These are phyloP conservation scores for Pavo muticus DNA, from an alignment of 2,113 vertebrate species.

Conservation along the genomic window DNA sequence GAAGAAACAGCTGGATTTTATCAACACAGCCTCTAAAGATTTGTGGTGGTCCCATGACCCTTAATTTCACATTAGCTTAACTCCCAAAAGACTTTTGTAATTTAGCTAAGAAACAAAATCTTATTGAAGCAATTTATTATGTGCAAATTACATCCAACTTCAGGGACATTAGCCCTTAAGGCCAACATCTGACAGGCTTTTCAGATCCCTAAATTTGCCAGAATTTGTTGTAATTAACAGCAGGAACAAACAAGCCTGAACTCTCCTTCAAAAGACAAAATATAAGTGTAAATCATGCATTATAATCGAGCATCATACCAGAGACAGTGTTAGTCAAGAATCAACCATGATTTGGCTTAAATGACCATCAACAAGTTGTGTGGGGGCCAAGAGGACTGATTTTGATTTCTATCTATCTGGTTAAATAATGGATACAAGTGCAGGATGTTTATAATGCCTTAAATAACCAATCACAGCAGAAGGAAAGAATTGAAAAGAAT, in stretches of 20 bases:
- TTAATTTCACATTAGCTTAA: slow-evolving; percentile 69
- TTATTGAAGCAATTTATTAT: slow-evolving; percentile 68
- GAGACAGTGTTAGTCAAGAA: not conserved
- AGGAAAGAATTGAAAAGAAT: not conserved
- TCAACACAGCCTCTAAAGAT: slow-evolving; percentile 59
- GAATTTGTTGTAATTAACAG: slow-evolving; percentile 42
- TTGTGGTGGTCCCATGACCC: slow-evolving; percentile 55
- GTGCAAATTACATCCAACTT: slow-evolving; percentile 65
- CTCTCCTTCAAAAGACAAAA: slow-evolving; percentile 5
- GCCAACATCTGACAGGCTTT: slow-evolving; percentile 51
- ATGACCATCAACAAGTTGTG: not conserved
- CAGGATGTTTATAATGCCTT: not conserved
- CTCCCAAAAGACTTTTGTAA: slow-evolving; percentile 63
- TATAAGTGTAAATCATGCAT: not conserved
- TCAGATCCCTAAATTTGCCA: slow-evolving; percentile 29
- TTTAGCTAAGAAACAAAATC: slow-evolving; percentile 64
- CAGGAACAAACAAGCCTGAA: slow-evolving; percentile 30
- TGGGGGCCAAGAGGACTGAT: not conserved
- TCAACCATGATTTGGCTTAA: not conserved
- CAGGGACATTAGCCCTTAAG: slow-evolving; percentile 28
- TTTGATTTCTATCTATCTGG: not conserved
- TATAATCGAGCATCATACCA: not conserved
- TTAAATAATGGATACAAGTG: not conserved
- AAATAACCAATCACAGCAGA: not conserved
- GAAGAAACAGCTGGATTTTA: slow-evolving; percentile 72